Evolutionary conservation across 2,888 invertebrate species (phyloP).

Genomic region (Drosophila demipolita): DNA sequence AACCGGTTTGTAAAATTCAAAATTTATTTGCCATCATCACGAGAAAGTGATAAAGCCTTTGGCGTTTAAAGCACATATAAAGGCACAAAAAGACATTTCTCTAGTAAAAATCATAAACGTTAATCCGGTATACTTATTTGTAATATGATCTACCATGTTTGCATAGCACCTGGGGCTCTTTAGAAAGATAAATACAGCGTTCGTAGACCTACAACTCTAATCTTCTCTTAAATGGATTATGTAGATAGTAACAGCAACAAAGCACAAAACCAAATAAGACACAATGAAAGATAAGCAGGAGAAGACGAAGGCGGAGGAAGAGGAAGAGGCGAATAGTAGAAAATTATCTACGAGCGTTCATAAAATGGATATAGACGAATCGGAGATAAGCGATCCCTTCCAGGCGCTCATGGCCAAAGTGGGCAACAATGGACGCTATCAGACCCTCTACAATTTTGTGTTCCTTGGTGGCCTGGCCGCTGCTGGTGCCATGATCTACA

Average conservation of each 20-base stretch:
- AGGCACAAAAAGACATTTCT: constrained; percentile 6
- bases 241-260: constrained; percentile 18
- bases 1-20: not conserved
- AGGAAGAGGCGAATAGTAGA: constrained; percentile 42
- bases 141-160: not conserved
- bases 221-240: constrained; percentile 7
- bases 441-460: constrained; percentile 85
- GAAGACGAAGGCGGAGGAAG: constrained; percentile 30
- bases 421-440: constrained; percentile 86
- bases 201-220: constrained; percentile 22
- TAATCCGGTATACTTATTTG: not conserved
- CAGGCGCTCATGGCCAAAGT: constrained; percentile 86
- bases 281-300: constrained; percentile 62
- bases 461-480: constrained; percentile 86
- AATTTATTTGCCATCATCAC: constrained; percentile 1
- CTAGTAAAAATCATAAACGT: not conserved
- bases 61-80: not conserved
- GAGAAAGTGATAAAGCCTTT: not conserved
- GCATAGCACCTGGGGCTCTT: not conserved
- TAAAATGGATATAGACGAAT: constrained; percentile 64
- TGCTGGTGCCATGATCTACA: constrained; percentile 86
- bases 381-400: constrained; percentile 85
- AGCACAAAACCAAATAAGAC: constrained; percentile 4
- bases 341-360: constrained; percentile 51
- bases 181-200: constrained; percentile 45